Conservation (phyloP, 2,113 vertebrate genomes). For the Rousettus leschenaultii region DNA sequence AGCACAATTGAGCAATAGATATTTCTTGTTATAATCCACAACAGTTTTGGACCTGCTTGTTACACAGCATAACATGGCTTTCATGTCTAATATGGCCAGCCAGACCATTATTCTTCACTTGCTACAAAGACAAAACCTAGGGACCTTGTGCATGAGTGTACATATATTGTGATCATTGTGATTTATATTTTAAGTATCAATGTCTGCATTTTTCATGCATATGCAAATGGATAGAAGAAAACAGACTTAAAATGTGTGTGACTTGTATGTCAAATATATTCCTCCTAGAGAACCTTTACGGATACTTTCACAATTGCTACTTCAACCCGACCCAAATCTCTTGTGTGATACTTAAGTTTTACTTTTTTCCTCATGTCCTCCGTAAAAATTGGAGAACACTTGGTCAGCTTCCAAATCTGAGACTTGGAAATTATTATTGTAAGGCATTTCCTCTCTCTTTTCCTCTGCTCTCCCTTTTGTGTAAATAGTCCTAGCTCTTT, state of each 20-base stretch:
- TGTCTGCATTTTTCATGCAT: not conserved
- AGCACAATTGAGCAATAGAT: not conserved
- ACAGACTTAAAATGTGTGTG: not conserved
- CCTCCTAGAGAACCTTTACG: not conserved
- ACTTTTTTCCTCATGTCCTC: conserved; percentile 3
- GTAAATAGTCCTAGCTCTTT: not conserved
- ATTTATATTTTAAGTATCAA: not conserved
- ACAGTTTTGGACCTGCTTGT: not conserved
- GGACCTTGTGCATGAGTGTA: accelerated
- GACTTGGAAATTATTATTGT: not conserved
- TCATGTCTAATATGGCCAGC: not conserved
- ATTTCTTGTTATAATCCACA: not conserved
- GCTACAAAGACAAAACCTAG: not conserved
- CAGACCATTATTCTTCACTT: not conserved
- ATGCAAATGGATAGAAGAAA: not conserved
- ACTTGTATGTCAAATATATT: not conserved
- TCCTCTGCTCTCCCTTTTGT: not conserved
- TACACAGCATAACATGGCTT: not conserved
- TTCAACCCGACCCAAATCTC: not conserved
- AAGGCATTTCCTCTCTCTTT: not conserved
- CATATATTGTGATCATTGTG: not conserved
- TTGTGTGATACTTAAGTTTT: not conserved
- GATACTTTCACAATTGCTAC: not conserved
- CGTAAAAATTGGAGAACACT: not conserved
- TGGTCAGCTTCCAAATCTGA: not conserved